phyloP scores from a whole-genome alignment of 2,888 invertebrate genomes.

The Cantharis rustica region DNA sequence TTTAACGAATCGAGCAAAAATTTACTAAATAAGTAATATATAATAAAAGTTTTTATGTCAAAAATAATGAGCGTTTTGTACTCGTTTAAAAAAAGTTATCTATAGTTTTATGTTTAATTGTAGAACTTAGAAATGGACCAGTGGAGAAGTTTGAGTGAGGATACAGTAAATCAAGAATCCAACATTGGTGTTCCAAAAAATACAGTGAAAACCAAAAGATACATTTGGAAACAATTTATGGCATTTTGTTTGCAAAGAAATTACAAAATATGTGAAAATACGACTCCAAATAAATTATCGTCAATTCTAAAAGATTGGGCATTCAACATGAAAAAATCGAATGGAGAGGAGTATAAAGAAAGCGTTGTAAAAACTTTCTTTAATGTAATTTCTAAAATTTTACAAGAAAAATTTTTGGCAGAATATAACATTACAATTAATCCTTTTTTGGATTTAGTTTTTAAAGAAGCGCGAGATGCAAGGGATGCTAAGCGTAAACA shows the following conservation, averaged over 20 bases:
- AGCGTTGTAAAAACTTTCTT: slow-evolving; percentile 28
- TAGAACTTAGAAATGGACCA: background rate
- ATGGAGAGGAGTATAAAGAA: slow-evolving; percentile 34
- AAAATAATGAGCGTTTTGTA: background rate
- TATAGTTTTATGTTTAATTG: background rate
- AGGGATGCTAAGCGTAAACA: slow-evolving; percentile 15
- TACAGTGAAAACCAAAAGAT: slow-evolving; percentile 12
- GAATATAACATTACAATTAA: slow-evolving; percentile 18
- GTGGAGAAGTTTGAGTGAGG: background rate
- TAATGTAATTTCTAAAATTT: slow-evolving; percentile 28
- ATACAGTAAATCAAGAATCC: background rate
- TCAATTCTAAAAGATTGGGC: slow-evolving; percentile 26
- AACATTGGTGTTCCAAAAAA: slow-evolving; percentile 8
- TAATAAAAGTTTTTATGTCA: background rate
- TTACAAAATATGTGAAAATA: slow-evolving; percentile 1
- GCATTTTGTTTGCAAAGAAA: slow-evolving; percentile 10
- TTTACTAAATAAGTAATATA: too few relatives aligned
- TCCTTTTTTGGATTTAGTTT: slow-evolving; percentile 16
- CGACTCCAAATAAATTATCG: slow-evolving; percentile 7
- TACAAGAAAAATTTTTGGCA: slow-evolving; percentile 20
- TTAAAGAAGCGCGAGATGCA: slow-evolving; percentile 22
- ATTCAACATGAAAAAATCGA: slow-evolving; percentile 29
- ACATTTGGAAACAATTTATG: slow-evolving; percentile 23
- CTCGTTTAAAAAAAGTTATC: background rate
- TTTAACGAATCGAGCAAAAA: too few relatives aligned